phyloP scores from a whole-genome alignment of 2,113 vertebrate genomes.

The Petrocephalus microphthalmus region DNA sequence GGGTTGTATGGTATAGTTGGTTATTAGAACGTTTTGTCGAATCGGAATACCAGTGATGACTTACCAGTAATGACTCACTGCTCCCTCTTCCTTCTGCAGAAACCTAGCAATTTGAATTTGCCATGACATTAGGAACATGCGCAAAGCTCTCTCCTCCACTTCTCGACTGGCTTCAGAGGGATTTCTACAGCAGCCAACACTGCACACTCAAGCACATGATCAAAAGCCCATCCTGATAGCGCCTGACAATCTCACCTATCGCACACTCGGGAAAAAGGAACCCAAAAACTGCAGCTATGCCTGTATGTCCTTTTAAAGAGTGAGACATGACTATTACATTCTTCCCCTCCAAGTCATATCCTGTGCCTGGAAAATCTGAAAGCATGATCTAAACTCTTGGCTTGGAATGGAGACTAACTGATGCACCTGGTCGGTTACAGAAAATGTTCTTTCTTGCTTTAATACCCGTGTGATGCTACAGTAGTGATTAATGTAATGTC shows the following conservation, averaged over 20 bases:
- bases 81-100: neutral
- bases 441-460: neutral
- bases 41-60: neutral
- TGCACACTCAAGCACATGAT: constrained; percentile 49
- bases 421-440: neutral
- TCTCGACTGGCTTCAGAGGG: constrained; percentile 24
- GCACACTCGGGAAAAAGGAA: constrained; percentile 19
- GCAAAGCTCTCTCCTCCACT: constrained; percentile 29
- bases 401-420: neutral
- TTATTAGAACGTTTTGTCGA: neutral
- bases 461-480: neutral
- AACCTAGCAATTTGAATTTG: constrained; percentile 7
- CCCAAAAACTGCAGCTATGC: constrained; percentile 17
- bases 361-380: constrained; percentile 19
- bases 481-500: neutral
- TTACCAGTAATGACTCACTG: neutral
- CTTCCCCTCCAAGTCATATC: neutral
- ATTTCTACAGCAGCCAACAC: constrained; percentile 48
- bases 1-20: neutral
- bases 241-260: constrained; percentile 41
- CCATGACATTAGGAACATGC: constrained; percentile 30
- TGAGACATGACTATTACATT: constrained; percentile 28
- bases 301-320: constrained; percentile 28
- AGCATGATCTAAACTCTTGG: neutral
- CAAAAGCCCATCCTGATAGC: constrained; percentile 49